These are phyloP conservation scores for Physella acuta DNA, from an alignment of 1,140 invertebrate species.

Conservation along the genomic window DNA sequence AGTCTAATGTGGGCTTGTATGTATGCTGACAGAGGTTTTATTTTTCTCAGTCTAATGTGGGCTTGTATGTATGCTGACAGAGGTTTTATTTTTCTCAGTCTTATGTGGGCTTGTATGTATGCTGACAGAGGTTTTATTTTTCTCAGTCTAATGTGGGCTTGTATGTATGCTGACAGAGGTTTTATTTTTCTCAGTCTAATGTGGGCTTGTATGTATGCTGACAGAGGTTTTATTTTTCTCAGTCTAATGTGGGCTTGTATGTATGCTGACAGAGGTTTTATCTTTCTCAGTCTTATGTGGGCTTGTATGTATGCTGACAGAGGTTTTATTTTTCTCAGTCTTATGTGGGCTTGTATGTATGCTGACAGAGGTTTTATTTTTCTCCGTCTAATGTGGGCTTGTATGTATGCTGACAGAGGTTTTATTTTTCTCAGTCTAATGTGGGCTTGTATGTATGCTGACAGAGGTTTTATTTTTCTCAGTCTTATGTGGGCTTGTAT, in stretches of 20 bases:
- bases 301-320: slow-evolving; percentile 54
- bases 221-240: slow-evolving; percentile 35
- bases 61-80: slow-evolving; percentile 54
- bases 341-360: slow-evolving; percentile 57
- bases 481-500: slow-evolving; percentile 57
- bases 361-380: slow-evolving; percentile 40
- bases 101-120: slow-evolving; percentile 57
- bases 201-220: slow-evolving; percentile 55
- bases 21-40: slow-evolving; percentile 47
- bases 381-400: slow-evolving; percentile 53
- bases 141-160: slow-evolving; percentile 53
- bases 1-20: slow-evolving; percentile 57
- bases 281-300: slow-evolving; percentile 50
- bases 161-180: slow-evolving; percentile 53
- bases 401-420: slow-evolving; percentile 53
- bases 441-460: slow-evolving; percentile 55
- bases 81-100: slow-evolving; percentile 39
- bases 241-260: slow-evolving; percentile 57
- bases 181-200: slow-evolving; percentile 44
- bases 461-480: slow-evolving; percentile 35
- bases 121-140: slow-evolving; percentile 40
- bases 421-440: slow-evolving; percentile 44
- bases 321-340: slow-evolving; percentile 39
- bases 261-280: slow-evolving; percentile 47
- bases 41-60: slow-evolving; percentile 50